Percentiles rank a stretch among this genome's conserved stretches.
Evolutionary conservation across 2,797 vertebrate species (phyloP).

Genomic region (Pseudomugil gertrudae): DNA sequence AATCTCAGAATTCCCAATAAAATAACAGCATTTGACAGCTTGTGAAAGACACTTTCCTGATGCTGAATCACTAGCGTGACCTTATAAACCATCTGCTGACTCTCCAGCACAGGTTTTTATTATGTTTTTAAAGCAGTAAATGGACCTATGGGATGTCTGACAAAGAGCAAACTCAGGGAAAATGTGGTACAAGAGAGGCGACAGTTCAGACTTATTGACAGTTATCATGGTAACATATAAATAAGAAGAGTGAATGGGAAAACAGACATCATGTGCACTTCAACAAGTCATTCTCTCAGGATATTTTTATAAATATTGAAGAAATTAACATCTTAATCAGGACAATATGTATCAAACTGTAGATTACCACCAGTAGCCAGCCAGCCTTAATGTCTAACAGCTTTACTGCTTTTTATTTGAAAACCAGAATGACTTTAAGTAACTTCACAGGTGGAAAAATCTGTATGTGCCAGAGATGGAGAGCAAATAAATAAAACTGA

Average conservation of each 20-base stretch:
- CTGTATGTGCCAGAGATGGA: conserved; percentile 32
- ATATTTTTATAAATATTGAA: neutral
- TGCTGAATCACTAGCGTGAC: conserved; percentile 45
- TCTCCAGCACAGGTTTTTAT: conserved; percentile 33
- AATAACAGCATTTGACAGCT: conserved; percentile 4
- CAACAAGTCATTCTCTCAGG: neutral
- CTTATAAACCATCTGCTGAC: conserved; percentile 57
- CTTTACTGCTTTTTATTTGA: neutral
- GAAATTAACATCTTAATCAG: neutral
- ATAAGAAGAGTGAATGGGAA: conserved; percentile 40
- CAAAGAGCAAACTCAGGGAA: conserved; percentile 8
- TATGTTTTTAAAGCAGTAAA: conserved; percentile 61
- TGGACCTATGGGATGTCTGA: conserved; percentile 55
- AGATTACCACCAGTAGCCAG: neutral
- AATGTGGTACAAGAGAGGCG: conserved; percentile 38
- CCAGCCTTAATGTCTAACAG: neutral
- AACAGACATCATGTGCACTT: neutral
- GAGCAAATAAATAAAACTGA: conserved; percentile 39
- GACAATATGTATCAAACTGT: neutral
- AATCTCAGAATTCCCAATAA: conserved; percentile 3
- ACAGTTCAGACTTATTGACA: conserved; percentile 46
- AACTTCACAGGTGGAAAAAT: conserved; percentile 37
- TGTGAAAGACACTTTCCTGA: conserved; percentile 26
- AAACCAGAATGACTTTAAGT: conserved; percentile 11
- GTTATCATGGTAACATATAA: conserved; percentile 64